Base-by-base conservation (phyloP, 2,797 vertebrate genomes). In the Phrynocephalus forsythii region DNA sequence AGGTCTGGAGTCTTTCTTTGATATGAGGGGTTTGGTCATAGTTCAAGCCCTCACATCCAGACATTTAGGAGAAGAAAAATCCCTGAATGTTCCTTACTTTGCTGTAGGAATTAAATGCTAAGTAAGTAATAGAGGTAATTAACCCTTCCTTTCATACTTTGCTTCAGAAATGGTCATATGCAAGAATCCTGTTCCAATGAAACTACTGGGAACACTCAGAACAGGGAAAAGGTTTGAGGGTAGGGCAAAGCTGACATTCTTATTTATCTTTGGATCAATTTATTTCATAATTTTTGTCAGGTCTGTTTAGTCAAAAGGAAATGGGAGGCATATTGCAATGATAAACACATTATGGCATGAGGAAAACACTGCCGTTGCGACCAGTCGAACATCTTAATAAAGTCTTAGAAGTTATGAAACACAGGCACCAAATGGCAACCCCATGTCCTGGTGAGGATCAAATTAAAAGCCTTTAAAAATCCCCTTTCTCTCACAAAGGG, bases 271-370 rank as follows among this genome's bases (percentile, higher is more conserved):
- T 92, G 86, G 92, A 90, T 30, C 11, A 1, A 79, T 87, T 92
- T 92, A n/a, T 94, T 91, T 86, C 87, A 88, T 90, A 91, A 91
- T 92, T 93, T 93, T 88, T 75, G 91, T 93, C 94, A 92, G 92
- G 92, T 94, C 93, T 91, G 86, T 95, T 95, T 91, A 93, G 93
- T 95, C 86, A 91, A 90, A 91, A 89, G 90, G 78, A 89, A 95
- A 88, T 86, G 91, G 92, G 93, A 95, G 95, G 91, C 91, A 89
- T 93, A 83, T 90, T 90, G 78, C 87, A 89, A 91, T 92, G 89
- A 91, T 92, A 95, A 94, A 93, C 91, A 93, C 33, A 84, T 89
- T 92, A 85, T 60, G 15, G 48, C 0, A 0, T 67, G 84, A 92
- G 90, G 83, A 86, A 83, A 91, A 89, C 84, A 68, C 82, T 90